Evolutionary conservation across 2,113 vertebrate species (phyloP), one percentile per base, ranked within the genome.

Genomic region (Onychostruthus taczanowskii): DNA sequence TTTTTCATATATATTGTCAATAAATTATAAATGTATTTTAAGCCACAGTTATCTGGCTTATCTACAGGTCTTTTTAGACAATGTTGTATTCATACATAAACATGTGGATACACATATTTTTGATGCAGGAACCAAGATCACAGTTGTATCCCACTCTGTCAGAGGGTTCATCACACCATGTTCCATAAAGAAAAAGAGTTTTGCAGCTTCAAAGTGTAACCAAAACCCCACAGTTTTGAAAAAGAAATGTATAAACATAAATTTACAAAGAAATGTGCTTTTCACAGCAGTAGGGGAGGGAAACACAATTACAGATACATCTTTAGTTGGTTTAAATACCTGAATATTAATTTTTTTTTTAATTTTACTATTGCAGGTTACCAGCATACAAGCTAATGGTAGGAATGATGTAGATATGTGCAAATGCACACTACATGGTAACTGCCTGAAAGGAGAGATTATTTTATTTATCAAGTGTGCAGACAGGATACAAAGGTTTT

Each of bases 131-230:
- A 41, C 13, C 28, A 67, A 53, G 74, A 66, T 2, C 27, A 46
- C 9, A 64, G 13, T 18, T 14, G 21, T 33, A 47, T 26, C 6
- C 24, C 10, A 17, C 49, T 59, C 23, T 61, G 19, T 33, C n/a
- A 52, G 13, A 76, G 21, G 18, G 18, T 47, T 16, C 1, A 2
- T 33, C 37, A 37, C 16, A 26, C 2, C 0, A 1, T 53, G 8
- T 47, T 70, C 50, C 41, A 81, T 16, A 73, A 41, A 72, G 14
- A 39, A 10, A 58, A 89, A 39, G 28, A 68, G 19, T 56, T 73
- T 33, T 20, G 4, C 0, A 3, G 16, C 10, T 85, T 77, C n/a
- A 35, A 49, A 62, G 4, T 13, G 11, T 6, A 58, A 7, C 27
- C n/a, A 33, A 35, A 84, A 2, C 5, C 5, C 10, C n/a, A 18